Evolutionary conservation across 1,140 invertebrate genomes (phyloP), one percentile per base, ranked within the genome.

Genomic region (Druon quercuslanigerum): DNA sequence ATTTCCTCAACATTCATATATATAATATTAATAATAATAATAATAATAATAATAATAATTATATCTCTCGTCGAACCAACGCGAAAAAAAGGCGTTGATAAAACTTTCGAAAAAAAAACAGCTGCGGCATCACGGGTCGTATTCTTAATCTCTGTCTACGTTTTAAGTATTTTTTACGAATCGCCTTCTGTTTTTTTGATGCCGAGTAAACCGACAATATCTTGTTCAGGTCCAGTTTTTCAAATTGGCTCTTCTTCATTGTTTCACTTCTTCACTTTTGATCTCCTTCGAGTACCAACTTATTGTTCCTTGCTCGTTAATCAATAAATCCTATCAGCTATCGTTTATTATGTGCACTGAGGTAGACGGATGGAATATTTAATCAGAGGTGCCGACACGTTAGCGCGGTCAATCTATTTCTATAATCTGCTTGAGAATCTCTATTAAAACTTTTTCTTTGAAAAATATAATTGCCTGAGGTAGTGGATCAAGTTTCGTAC

Each of bases 321-420:
- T 66, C 25, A 77, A 74, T 79, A 75, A 76, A 79, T 60, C 50
- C 77, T 84, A 86, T 82, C 82, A 85, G 79, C 82, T 88, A 88
- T 84, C 79, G 82, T 85, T 87, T 87, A 86, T 87, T 85, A 85
- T 88, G 84, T 89, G 88, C 87, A 87, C 82, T 90, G 89, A 90
- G 89, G 89, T 90, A 90, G 89, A 85, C 87, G 81, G 88, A 89
- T 89, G 89, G 89, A 90, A 90, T 89, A 86, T 74, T 76, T 57
- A 57, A 77, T 79, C 72, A 77, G 79, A 57, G 5, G 60, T 66
- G 60, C 46, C 56, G 56, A 46, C 40, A 46, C 17, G 17, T 60
- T 66, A 50, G 33, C 25, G 25, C n/a, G 54, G 73, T 75, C 76
- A 75, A 54, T 54, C 51, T 73, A 73, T 52, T 66, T 66, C 60